Base-by-base conservation (phyloP, 2,113 vertebrate species). In the Laterallus jamaicensis region DNA sequence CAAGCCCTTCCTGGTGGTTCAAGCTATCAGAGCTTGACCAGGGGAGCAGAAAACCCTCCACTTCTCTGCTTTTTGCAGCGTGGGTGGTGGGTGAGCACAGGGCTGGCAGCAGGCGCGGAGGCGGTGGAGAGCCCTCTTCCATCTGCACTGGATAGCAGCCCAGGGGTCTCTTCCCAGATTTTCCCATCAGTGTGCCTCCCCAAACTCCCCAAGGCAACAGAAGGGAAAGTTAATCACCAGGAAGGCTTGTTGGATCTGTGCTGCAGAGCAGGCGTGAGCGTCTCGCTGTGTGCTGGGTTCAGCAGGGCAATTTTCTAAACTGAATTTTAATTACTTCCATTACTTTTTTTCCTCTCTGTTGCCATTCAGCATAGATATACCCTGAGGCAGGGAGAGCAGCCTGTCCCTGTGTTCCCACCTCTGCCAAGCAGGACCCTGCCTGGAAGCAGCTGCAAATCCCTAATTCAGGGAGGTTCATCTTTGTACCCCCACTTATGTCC, bases 131-230 rank as follows among this genome's bases (percentile, higher is more conserved):
- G 35, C 68, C n/a, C 71, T 88, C 21, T 58, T 92, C 92, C 86
- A 74, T 86, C 92, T 95, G 92, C 6, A 37, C 75, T 90, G 94
- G 68, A 14, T 54, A 66, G 18, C 14, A 91, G 66, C 86, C 15
- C 8, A 29, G 39, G 82, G 82, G 50, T 16, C 26, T 77, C 26
- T 69, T 69, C 95, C 92, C 92, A 55, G 82, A 54, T 93, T 90
- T 76, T 58, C 31, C 64, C 42, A 10, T 71, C 59, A 76, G 5
- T 15, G 90, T 83, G 88, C 74, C 75, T 89, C 66, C 94, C 50
- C 17, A 13, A 31, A 69, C 92, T 93, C 25, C 42, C 95, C 95
- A 94, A 96, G 64, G 82, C 21, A 25, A 67, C 92, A 93, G 96
- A 97, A 97, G 95, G 96, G 63, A 77, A 73, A 60, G 49, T 79